Conservation (phyloP, 2,797 vertebrate genomes). For the Nasua narica region DNA sequence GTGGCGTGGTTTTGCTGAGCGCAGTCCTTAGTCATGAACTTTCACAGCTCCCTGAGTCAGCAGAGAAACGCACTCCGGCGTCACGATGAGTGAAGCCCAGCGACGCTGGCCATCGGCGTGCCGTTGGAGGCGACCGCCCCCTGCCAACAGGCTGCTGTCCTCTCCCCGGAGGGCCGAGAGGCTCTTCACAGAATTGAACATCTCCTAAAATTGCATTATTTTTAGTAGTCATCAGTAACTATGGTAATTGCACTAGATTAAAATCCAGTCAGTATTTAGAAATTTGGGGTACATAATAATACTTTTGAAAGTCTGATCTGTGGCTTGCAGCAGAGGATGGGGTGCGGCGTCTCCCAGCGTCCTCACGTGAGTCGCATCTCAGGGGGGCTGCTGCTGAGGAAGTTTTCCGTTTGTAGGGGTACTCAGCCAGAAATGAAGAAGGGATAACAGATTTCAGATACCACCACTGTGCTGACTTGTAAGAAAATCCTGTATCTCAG, state of each 20-base stretch:
- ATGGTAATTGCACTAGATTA: background rate
- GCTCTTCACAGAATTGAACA: too few relatives aligned
- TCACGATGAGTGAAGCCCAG: background rate
- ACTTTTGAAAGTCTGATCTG: background rate
- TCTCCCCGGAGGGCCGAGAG: rapidly evolving
- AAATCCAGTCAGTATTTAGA: background rate
- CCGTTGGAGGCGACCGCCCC: background rate
- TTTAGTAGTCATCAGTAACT: background rate
- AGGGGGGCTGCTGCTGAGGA: background rate
- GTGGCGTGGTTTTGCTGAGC: background rate
- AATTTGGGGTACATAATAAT: background rate
- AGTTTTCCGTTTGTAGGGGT: background rate
- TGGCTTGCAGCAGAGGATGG: background rate
- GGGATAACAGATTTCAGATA: background rate
- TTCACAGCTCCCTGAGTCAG: background rate
- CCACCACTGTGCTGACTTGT: background rate
- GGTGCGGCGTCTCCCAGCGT: background rate
- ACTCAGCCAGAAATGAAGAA: background rate
- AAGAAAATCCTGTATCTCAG: background rate
- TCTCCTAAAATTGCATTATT: background rate
- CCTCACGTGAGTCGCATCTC: rapidly evolving
- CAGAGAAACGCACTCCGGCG: background rate
- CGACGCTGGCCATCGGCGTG: too few relatives aligned
- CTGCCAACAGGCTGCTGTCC: background rate
- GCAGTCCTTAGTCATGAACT: background rate